A percentile compares a stretch with the other conserved stretches of the same genome.
Conservation (phyloP, 2,797 vertebrate species). For the Gila robusta region DNA sequence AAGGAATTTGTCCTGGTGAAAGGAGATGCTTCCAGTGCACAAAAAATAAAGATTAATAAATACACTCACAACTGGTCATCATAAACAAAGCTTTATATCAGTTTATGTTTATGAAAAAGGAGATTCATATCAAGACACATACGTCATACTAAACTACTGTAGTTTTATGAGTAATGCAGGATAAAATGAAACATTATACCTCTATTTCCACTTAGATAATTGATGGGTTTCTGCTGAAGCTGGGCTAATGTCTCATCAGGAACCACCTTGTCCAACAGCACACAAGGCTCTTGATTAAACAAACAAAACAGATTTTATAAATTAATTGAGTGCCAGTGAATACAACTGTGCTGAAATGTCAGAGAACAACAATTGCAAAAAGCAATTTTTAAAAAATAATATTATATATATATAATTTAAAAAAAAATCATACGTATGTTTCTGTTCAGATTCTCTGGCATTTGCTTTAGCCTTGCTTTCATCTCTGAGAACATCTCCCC, state of each 20-base stretch:
- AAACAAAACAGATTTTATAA: slow-evolving; percentile 1
- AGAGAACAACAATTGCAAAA: background rate
- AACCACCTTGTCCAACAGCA: slow-evolving; percentile 42
- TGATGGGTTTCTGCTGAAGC: slow-evolving; percentile 55
- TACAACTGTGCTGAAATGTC: background rate
- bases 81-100: background rate
- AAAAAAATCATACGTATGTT: slow-evolving; percentile 8
- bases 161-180: background rate
- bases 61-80: background rate
- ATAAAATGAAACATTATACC: slow-evolving; percentile 52
- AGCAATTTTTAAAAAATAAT: no score
- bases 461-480: slow-evolving; percentile 19
- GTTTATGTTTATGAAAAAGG: slow-evolving; percentile 15
- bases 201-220: slow-evolving; percentile 31
- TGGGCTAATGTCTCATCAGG: slow-evolving; percentile 71
- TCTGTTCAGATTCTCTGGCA: background rate
- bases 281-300: slow-evolving; percentile 60
- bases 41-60: background rate
- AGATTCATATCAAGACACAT: background rate
- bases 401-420: no score
- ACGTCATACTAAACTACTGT: background rate
- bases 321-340: background rate
- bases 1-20: background rate
- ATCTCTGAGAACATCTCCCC: background rate
- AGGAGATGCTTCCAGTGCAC: background rate